phyloP scores from a whole-genome alignment of 2,113 vertebrate species.

The Saguinus midas region DNA sequence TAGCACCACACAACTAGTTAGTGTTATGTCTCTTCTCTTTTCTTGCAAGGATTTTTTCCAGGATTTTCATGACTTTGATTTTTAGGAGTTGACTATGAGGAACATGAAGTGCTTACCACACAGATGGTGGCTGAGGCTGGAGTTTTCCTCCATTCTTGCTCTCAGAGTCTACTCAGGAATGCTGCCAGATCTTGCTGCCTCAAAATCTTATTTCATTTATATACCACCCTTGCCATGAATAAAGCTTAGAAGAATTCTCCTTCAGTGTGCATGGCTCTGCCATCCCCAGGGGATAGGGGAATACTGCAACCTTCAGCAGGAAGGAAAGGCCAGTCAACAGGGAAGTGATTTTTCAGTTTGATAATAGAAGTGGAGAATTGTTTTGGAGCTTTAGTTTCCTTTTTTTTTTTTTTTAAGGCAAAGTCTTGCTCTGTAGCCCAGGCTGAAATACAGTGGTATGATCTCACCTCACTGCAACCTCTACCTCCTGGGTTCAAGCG shows the following conservation, averaged over 20 bases:
- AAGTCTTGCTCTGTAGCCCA: too few relatives aligned
- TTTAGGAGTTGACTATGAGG: background rate
- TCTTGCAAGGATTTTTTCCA: background rate
- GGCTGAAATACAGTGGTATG: too few relatives aligned
- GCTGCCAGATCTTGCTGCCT: background rate
- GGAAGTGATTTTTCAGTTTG: background rate
- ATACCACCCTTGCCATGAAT: background rate
- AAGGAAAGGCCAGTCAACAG: background rate
- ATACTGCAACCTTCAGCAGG: background rate
- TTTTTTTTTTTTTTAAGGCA: too few relatives aligned
- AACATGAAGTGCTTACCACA: background rate
- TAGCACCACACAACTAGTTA: background rate
- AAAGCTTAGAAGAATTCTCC: background rate
- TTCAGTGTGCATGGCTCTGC: background rate
- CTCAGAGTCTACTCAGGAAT: background rate
- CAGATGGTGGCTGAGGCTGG: background rate
- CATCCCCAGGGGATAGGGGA: background rate
- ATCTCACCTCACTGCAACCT: too few relatives aligned
- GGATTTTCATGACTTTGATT: background rate
- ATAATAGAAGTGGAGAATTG: background rate
- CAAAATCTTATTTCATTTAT: background rate
- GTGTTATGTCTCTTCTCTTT: background rate
- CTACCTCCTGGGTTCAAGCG: too few relatives aligned
- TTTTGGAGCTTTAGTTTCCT: background rate
- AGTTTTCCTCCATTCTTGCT: too few relatives aligned